Evolutionary conservation across 2,888 invertebrate species (phyloP).

Genomic region (Therioaphis trifolii): DNA sequence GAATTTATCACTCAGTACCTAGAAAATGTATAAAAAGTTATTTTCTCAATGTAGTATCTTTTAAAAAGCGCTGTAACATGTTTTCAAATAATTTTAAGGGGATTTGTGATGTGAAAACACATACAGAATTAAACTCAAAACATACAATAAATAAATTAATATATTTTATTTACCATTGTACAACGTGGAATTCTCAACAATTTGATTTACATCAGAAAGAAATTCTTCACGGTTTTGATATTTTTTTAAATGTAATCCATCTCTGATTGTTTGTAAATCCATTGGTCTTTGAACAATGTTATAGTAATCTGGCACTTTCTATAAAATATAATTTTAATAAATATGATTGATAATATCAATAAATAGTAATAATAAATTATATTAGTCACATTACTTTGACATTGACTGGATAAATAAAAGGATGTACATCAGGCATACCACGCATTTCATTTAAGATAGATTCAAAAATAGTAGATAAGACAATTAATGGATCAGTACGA

Average conservation of each 20-base stretch:
- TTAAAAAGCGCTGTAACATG: too few relatives aligned
- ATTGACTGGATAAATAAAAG: constrained; percentile 94
- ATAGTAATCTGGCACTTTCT: constrained; percentile 93
- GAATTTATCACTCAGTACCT: too few relatives aligned
- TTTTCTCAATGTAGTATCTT: too few relatives aligned
- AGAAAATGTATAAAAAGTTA: too few relatives aligned
- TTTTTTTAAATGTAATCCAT: constrained; percentile 86
- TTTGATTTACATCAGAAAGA: constrained; percentile 93
- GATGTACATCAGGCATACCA: constrained; percentile 89
- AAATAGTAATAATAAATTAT: constrained; percentile 2
- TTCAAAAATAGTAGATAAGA: constrained; percentile 90
- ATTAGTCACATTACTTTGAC: constrained; percentile 75
- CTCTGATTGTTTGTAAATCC: constrained; percentile 96
- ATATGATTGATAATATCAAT: constrained; percentile 70
- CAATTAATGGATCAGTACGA: constrained; percentile 95
- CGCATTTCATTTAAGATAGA: constrained; percentile 92
- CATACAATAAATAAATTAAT: neutral
- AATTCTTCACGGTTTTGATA: constrained; percentile 97
- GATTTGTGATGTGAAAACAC: too few relatives aligned
- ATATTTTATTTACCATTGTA: constrained; percentile 81
- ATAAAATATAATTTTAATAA: constrained; percentile 73
- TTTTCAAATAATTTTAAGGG: too few relatives aligned
- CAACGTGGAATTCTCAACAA: constrained; percentile 92
- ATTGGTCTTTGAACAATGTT: constrained; percentile 92
- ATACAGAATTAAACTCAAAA: too few relatives aligned